These are phyloP conservation scores for Aphaenogaster floridana DNA, from an alignment of 1,140 invertebrate species.

Conservation along the genomic window DNA sequence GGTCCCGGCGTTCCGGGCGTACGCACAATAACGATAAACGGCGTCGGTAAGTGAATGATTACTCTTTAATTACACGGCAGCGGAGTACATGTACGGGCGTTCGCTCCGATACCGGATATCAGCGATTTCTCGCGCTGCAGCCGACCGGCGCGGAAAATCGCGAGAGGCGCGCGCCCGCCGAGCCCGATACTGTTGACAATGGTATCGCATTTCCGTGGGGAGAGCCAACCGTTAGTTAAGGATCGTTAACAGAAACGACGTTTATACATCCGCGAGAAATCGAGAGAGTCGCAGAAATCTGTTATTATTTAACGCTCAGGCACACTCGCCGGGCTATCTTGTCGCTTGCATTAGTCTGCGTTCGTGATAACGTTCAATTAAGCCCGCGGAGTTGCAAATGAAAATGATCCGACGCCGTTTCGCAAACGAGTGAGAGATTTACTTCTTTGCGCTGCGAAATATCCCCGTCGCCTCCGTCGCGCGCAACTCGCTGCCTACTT, in stretches of 20 bases:
- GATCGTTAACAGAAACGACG: conserved; percentile 46
- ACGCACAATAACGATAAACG: conserved; percentile 16
- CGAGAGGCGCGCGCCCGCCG: conserved; percentile 9
- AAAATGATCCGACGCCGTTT: conserved; percentile 37
- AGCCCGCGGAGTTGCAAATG: conserved; percentile 15
- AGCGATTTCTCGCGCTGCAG: conserved; percentile 64
- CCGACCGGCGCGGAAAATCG: conserved; percentile 39
- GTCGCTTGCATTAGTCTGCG: conserved; percentile 37
- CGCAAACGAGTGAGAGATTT: conserved; percentile 40
- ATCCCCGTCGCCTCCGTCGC: neutral
- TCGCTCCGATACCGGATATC: conserved; percentile 67
- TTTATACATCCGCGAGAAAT: conserved; percentile 46
- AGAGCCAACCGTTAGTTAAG: conserved; percentile 44
- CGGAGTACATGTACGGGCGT: neutral
- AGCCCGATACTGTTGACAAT: conserved; percentile 50
- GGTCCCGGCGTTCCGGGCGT: conserved; percentile 6
- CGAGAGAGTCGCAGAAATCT: conserved; percentile 42
- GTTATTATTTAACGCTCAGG: conserved; percentile 64
- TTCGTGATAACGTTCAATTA: conserved; percentile 50
- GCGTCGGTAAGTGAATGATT: conserved; percentile 67
- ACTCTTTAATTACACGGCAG: conserved; percentile 68
- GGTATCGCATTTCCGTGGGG: conserved; percentile 49
- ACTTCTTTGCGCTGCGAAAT: neutral
- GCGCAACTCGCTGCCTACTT: neutral
- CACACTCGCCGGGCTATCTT: conserved; percentile 6